Evolutionary conservation across 1,140 invertebrate genomes (phyloP).

Genomic region (Camponotus vicinus): DNA sequence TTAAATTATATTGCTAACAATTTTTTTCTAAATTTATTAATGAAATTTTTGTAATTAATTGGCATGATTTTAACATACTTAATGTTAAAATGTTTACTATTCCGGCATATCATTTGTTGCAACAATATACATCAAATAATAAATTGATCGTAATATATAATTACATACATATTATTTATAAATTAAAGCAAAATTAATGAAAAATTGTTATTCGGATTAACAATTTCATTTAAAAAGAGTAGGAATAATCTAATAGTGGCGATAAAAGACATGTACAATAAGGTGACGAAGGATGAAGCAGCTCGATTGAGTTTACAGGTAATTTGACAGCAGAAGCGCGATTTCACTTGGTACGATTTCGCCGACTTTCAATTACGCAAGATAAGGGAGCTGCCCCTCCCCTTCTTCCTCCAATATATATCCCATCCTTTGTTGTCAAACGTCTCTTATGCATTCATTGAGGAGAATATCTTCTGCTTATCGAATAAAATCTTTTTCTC

Average conservation of each 20-base stretch:
- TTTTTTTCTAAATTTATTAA: slow-evolving; percentile 1
- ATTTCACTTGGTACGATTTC: slow-evolving; percentile 41
- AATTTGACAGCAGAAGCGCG: slow-evolving; percentile 40
- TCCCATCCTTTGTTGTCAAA: slow-evolving; percentile 9
- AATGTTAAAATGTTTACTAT: not conserved
- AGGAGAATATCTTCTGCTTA: not conserved
- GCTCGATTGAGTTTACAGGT: slow-evolving; percentile 23
- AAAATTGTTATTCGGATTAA: slow-evolving; percentile 19
- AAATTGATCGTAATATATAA: not conserved
- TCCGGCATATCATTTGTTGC: not conserved
- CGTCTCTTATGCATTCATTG: slow-evolving; percentile 20
- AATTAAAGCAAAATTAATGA: not conserved
- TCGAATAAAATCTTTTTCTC: not conserved
- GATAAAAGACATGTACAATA: slow-evolving; percentile 11
- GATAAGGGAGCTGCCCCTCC: slow-evolving; percentile 14
- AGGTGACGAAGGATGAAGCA: not conserved
- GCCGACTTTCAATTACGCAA: slow-evolving; percentile 57
- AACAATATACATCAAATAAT: not conserved
- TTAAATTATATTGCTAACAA: not conserved
- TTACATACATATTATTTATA: not conserved
- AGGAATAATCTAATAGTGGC: slow-evolving; percentile 1
- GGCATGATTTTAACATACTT: not conserved
- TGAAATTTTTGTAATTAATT: not conserved
- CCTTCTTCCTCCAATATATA: not conserved
- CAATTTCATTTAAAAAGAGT: slow-evolving; percentile 3